Evolutionary conservation across 2,113 vertebrate species (phyloP).

Genomic region (Triplophysa siluroides): DNA sequence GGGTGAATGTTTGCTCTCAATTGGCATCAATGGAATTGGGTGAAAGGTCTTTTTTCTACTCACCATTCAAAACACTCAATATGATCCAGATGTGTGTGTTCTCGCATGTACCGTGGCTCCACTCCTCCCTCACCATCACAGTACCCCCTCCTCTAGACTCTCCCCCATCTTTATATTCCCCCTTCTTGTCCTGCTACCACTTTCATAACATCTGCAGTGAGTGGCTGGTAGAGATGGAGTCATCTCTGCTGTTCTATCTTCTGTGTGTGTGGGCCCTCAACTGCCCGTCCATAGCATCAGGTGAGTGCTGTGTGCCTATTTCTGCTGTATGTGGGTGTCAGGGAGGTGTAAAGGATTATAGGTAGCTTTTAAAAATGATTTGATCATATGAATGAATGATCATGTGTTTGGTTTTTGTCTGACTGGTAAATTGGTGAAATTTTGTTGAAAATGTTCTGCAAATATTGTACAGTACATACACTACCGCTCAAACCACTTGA

Average conservation of each 20-base stretch:
- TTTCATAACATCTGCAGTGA: constrained; percentile 62
- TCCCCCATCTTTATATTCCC: constrained; percentile 43
- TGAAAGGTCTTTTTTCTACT: constrained; percentile 71
- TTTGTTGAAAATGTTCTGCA: no score
- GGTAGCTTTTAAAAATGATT: background rate
- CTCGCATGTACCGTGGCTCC: constrained; percentile 54
- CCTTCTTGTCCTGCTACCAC: constrained; percentile 25
- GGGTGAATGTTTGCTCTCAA: constrained; percentile 47
- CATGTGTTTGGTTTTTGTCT: background rate
- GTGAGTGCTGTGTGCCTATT: constrained; percentile 59
- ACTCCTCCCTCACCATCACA: constrained; percentile 44
- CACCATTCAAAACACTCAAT: constrained; percentile 63
- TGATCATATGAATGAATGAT: background rate
- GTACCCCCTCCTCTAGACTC: constrained; percentile 27
- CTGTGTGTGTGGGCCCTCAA: constrained; percentile 68
- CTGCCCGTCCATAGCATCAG: constrained; percentile 63
- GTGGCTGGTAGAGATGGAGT: constrained; percentile 66
- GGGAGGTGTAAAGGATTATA: background rate
- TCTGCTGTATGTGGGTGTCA: background rate
- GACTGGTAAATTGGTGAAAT: no score
- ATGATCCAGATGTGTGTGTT: constrained; percentile 72
- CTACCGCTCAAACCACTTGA: no score
- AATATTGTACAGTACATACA: no score
- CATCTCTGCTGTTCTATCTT: constrained; percentile 63
- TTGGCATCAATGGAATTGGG: constrained; percentile 70